Percentiles rank a stretch among this genome's conserved stretches.
Conservation (phyloP, 2,797 vertebrate species). For the Bradypodion pumilum region DNA sequence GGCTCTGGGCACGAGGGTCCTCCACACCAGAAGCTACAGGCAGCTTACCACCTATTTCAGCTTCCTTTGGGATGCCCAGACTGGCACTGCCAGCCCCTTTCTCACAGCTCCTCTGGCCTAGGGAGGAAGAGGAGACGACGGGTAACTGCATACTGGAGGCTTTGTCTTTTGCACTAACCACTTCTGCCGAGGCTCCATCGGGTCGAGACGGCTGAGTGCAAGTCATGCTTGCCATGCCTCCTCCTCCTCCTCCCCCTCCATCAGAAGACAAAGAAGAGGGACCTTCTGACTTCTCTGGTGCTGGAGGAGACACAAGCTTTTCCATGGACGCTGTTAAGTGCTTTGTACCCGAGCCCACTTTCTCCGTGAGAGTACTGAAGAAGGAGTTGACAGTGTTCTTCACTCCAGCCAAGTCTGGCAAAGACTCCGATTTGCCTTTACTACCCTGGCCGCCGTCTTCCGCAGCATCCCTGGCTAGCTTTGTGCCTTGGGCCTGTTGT, state of each 20-base stretch:
- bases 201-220: slow-evolving; percentile 78
- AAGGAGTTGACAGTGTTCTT: slow-evolving; percentile 89
- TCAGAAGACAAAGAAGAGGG: slow-evolving; percentile 63
- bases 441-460: slow-evolving; percentile 62
- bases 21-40: slow-evolving; percentile 5
- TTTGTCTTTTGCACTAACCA: slow-evolving; percentile 68
- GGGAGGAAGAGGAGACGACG: slow-evolving; percentile 62
- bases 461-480: slow-evolving; percentile 34
- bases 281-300: slow-evolving; percentile 70
- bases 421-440: slow-evolving; percentile 66
- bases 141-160: slow-evolving; percentile 75
- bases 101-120: slow-evolving; percentile 65
- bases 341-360: slow-evolving; percentile 82
- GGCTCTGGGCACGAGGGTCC: neutral
- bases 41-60: slow-evolving; percentile 25
- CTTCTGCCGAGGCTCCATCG: slow-evolving; percentile 70
- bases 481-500: slow-evolving; percentile 66
- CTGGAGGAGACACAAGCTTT: slow-evolving; percentile 71
- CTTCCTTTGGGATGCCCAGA: slow-evolving; percentile 38
- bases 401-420: slow-evolving; percentile 78
- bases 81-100: slow-evolving; percentile 35
- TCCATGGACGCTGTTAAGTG: slow-evolving; percentile 78
- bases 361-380: slow-evolving; percentile 83
- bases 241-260: too few relatives aligned
- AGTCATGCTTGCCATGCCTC: slow-evolving; percentile 77